Evolutionary conservation across 2,113 vertebrate genomes (phyloP), one percentile per base, ranked within the genome.

Genomic region (Sardina pilchardus): DNA sequence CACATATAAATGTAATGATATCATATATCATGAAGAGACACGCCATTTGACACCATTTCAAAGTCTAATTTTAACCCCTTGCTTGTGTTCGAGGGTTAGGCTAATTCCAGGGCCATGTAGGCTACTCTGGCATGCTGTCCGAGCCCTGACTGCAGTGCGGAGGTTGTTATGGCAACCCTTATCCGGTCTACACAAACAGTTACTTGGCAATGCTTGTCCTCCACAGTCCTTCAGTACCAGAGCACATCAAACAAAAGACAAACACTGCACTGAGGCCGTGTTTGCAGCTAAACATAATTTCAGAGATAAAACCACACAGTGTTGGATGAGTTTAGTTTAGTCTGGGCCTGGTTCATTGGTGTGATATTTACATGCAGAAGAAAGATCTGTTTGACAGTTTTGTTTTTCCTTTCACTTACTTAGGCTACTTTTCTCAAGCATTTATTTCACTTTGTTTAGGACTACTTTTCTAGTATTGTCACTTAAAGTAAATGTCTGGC

Each of bases 131-230:
- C 71, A 78, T 78, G 71, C 71, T 78, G 71, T 78, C 71, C 71
- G 30, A 17, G 30, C 14, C 67, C 75, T 82, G 45, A 36, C 36
- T 36, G 71, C 71, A 78, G 71, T 36, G 71, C 14, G 39, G 71
- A 56, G 48, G 82, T 87, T 83, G 71, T 43, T 53, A 84, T 84
- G 86, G 39, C 36, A 84, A 80, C 82, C 8, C 2, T 59, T 42
- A 53, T 81, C 45, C 53, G 67, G 47, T 63, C 42, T 48, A 86
- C n/a, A 59, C 82, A 85, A 50, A 34, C 34, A 59, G 81, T 24
- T 39, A 78, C 30, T 75, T 24, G 48, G 86, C 82, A 83, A 81
- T 48, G 30, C 81, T 6, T 36, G 63, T 82, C 75, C 81, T 45
- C 81, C 47, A 39, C n/a, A 83, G 81, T 67, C 81, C 44, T 75